phyloP scores from a whole-genome alignment of 2,113 vertebrate species.

The Neogale vison region DNA sequence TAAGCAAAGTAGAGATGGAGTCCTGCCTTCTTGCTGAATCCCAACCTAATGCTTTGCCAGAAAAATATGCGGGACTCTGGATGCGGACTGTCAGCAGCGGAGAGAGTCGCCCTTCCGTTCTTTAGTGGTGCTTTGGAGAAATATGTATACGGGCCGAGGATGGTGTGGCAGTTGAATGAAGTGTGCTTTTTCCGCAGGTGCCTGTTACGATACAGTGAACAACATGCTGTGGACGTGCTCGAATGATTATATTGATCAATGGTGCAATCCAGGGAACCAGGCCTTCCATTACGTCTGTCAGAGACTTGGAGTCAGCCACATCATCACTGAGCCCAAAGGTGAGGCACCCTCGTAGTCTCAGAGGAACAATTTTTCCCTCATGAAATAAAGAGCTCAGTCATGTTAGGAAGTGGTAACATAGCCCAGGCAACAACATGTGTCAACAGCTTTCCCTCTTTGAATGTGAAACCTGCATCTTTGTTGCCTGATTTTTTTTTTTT shows the following conservation, averaged over 20 bases:
- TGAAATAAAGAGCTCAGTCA: rapidly evolving
- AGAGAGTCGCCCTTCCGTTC: not conserved
- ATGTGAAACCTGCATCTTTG: not conserved
- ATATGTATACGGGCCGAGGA: rapidly evolving
- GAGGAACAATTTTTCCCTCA: rapidly evolving
- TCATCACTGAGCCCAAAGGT: slow-evolving; percentile 97
- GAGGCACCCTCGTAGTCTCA: not conserved
- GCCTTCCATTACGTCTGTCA: slow-evolving; percentile 99
- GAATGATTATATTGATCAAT: slow-evolving; percentile 98
- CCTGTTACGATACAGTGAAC: slow-evolving; percentile 97
- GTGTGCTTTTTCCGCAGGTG: slow-evolving; percentile 85
- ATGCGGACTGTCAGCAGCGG: not conserved
- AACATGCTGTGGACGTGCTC: slow-evolving; percentile 99
- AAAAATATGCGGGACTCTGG: not conserved
- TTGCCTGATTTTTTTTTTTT: not conserved
- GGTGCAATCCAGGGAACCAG: slow-evolving; percentile 99
- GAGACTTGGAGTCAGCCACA: slow-evolving; percentile 95
- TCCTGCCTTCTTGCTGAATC: not conserved
- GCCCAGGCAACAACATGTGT: not conserved
- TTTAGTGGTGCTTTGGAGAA: not conserved
- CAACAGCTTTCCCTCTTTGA: not conserved
- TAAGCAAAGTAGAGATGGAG: slow-evolving; percentile 31
- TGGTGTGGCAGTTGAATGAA: not conserved
- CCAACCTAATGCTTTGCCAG: not conserved
- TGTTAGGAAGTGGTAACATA: not conserved